Conservation (phyloP, 1,140 invertebrate species). For the Ridgeia piscesae region DNA sequence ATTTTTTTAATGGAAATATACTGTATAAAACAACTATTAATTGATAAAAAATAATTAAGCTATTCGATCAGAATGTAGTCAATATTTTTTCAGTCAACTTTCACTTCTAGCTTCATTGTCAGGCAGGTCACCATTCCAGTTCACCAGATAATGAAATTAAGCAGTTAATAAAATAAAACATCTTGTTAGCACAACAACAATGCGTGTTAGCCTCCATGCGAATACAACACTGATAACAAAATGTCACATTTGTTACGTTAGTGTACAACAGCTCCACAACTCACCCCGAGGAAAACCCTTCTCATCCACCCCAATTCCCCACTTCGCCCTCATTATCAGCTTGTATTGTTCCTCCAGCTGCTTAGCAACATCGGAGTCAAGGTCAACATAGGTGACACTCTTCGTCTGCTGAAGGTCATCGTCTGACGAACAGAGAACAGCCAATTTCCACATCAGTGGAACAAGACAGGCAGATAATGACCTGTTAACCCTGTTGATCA, state of each 20-base stretch:
- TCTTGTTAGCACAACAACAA: background rate
- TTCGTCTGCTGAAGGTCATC: conserved; percentile 10
- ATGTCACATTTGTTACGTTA: background rate
- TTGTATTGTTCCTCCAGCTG: conserved; percentile 15
- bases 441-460: background rate
- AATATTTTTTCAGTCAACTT: no score
- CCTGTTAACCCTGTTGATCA: no score
- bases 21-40: no score
- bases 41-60: no score
- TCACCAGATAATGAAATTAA: no score
- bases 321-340: background rate
- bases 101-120: no score
- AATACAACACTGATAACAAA: no score
- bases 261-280: background rate
- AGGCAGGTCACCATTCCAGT: no score
- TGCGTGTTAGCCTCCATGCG: background rate
- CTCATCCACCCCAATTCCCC: background rate
- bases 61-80: no score
- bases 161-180: background rate
- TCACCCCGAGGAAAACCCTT: background rate
- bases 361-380: conserved; percentile 22
- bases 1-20: background rate
- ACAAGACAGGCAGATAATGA: background rate
- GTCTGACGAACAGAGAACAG: background rate
- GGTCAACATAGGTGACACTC: conserved; percentile 3